These are phyloP conservation scores for Halocynthia roretzi DNA, from an alignment of 23 tunicate species.

Conservation along the genomic window DNA sequence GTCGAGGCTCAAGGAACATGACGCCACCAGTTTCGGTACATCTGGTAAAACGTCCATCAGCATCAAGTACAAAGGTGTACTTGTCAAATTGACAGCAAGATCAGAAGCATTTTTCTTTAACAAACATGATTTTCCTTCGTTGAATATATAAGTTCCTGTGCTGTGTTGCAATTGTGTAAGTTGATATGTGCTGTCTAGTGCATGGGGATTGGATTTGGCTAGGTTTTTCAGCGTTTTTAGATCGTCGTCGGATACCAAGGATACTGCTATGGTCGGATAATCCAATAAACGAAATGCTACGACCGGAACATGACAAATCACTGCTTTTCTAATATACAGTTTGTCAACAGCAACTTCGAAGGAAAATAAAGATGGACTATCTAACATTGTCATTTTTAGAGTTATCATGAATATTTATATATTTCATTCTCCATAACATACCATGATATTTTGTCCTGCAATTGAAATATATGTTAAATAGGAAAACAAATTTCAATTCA, in stretches of 20 bases:
- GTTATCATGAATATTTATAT: too few relatives aligned
- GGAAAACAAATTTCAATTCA: too few relatives aligned
- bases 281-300: constrained; percentile 9
- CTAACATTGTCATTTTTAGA: background rate
- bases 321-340: constrained; percentile 10
- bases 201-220: background rate
- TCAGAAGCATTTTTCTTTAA: constrained; percentile 4
- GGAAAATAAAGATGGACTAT: constrained; percentile 16
- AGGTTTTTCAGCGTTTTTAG: constrained; percentile 3
- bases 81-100: background rate
- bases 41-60: constrained; percentile 17
- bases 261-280: constrained; percentile 10
- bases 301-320: constrained; percentile 11
- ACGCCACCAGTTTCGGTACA: constrained; percentile 21
- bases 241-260: constrained; percentile 18
- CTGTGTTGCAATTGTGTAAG: constrained; percentile 12
- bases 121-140: constrained; percentile 15
- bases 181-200: constrained; percentile 1
- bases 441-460: too few relatives aligned
- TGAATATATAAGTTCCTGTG: constrained; percentile 19
- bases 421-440: too few relatives aligned
- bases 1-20: constrained; percentile 18
- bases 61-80: constrained; percentile 12
- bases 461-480: too few relatives aligned
- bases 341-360: constrained; percentile 21